phyloP scores from a whole-genome alignment of 2,888 invertebrate species.

The Vesta saturnalis region DNA sequence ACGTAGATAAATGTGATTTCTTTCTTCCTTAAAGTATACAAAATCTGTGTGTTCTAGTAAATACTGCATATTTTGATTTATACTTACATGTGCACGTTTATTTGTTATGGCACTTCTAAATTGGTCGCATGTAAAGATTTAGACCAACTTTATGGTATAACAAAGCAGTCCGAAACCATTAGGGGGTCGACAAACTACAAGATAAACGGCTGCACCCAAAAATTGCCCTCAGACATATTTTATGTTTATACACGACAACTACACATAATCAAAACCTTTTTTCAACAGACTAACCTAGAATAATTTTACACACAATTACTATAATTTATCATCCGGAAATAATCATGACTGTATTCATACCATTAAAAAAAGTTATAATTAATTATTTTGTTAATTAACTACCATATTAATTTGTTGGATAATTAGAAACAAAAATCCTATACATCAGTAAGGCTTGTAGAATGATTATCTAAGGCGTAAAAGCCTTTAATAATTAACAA shows the following conservation, averaged over 20 bases:
- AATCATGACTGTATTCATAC: conserved; percentile 3
- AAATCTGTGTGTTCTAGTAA: not conserved
- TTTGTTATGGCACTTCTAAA: conserved; percentile 52
- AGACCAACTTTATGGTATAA: conserved; percentile 41
- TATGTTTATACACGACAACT: conserved; percentile 11
- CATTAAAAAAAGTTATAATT: not conserved
- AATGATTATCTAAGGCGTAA: no score
- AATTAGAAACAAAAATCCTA: no score
- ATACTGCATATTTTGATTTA: conserved; percentile 41
- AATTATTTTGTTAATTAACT: no score
- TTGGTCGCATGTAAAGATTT: conserved; percentile 45
- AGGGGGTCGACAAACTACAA: conserved; percentile 39
- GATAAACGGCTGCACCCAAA: conserved; percentile 41
- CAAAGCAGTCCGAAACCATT: conserved; percentile 35
- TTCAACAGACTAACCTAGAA: conserved; percentile 6
- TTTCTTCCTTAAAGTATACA: no score
- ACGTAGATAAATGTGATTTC: not conserved
- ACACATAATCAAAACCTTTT: conserved; percentile 9
- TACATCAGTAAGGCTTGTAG: no score
- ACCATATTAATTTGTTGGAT: no score
- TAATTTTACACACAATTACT: not conserved
- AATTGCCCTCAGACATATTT: conserved; percentile 23
- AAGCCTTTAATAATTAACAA: no score
- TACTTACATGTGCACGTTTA: conserved; percentile 42
- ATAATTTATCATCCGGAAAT: conserved; percentile 16